Base-by-base conservation (phyloP, 92 coral and sea anemone species). In the Epizoanthus scotinus region DNA sequence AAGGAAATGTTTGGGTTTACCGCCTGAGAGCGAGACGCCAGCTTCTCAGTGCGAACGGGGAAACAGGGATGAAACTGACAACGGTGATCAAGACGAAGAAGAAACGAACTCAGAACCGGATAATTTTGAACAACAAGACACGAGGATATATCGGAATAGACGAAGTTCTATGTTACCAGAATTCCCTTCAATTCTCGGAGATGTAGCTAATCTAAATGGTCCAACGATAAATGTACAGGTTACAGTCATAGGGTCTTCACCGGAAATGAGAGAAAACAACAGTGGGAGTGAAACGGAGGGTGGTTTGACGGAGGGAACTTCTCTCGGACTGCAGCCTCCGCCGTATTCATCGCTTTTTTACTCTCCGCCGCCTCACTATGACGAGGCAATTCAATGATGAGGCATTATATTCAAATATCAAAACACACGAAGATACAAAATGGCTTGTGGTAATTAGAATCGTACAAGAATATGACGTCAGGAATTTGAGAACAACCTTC, bases 131-230 rank as follows among this genome's bases (percentile, higher is more conserved):
- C 60, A 42, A 50, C 81, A 75, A 15, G 57, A 75, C 3, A 22
- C 62, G 38, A 38, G 68, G 36, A 60, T 75, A n/a, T 75, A 59
- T 38, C 60, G 81, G 62, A 75, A 75, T 75, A 66, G 81, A 36
- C 56, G 81, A 36, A 75, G 68, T 75, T n/a, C 13, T 34, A 38
- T 9, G 3, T 14, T 60, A 14, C 19, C 49, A 36, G 81, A 59
- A 21, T 21, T 75, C 10, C 81, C 81, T 22, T 73, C 79, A 19
- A 28, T 59, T 40, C 40, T 59, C 25, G 62, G 54, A 17, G 57
- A 5, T 10, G 26, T 52, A 19, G 62, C 42, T 31, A 67, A 74
- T n/a, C 20, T 22, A 6, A 57, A 75, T 3, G 69, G 69, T 0
- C 81, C 81, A 34, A 13, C 18, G 49, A 19, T 75, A 25, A 60